Evolutionary conservation across 2,113 vertebrate species (phyloP).

Genomic region (Progne subis): DNA sequence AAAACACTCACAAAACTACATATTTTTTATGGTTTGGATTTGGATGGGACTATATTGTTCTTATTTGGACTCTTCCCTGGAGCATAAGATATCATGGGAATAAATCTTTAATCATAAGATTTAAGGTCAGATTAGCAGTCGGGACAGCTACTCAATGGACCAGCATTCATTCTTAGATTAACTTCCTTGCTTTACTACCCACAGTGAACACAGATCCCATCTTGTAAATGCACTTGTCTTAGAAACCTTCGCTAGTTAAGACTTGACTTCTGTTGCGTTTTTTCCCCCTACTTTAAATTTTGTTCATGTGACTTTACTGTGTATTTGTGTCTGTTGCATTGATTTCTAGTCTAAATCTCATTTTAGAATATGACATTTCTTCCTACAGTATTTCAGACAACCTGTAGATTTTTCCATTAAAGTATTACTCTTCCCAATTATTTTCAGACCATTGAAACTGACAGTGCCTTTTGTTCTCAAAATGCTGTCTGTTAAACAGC

Average conservation of each 20-base stretch:
- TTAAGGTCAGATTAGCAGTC: neutral
- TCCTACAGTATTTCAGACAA: neutral
- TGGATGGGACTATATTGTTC: neutral
- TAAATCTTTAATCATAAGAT: neutral
- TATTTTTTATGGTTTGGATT: neutral
- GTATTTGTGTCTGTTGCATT: neutral
- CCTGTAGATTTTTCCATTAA: neutral
- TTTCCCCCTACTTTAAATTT: neutral
- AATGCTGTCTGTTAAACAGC: neutral
- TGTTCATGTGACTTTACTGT: neutral
- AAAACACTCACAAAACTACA: neutral
- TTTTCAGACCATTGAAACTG: neutral
- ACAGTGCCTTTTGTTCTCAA: neutral
- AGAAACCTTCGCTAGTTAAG: neutral
- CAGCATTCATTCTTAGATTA: neutral
- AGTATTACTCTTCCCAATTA: neutral
- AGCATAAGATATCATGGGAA: neutral
- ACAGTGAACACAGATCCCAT: neutral
- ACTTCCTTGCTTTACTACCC: neutral
- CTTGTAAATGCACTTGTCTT: neutral
- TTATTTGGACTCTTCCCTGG: neutral
- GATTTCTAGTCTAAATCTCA: neutral
- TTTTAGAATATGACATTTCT: neutral
- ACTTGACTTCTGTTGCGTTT: neutral
- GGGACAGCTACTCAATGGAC: neutral